Percentiles rank a stretch among this genome's conserved stretches.
Evolutionary conservation across 2,888 invertebrate genomes (phyloP).

Genomic region (Nebria brevicollis): DNA sequence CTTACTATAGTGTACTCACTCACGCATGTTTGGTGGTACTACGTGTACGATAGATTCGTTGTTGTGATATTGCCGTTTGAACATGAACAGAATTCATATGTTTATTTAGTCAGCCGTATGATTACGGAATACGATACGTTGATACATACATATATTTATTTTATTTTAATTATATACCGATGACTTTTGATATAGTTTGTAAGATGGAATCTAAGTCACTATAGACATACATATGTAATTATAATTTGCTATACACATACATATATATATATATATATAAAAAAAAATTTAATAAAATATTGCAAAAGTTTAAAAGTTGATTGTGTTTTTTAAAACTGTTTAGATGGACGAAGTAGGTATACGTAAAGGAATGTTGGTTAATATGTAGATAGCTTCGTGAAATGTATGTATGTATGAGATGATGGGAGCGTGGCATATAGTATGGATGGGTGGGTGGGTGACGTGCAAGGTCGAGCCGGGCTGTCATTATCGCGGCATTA

Average conservation of each 20-base stretch:
- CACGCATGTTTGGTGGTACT: neutral
- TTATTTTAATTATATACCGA: too few relatives aligned
- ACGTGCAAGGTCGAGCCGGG: constrained; percentile 62
- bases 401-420: constrained; percentile 45
- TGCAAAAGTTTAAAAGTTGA: too few relatives aligned
- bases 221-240: too few relatives aligned
- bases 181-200: too few relatives aligned
- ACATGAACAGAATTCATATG: constrained; percentile 23
- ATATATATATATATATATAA: too few relatives aligned
- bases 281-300: too few relatives aligned
- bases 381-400: constrained; percentile 35
- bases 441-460: constrained; percentile 39
- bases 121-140: neutral
- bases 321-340: too few relatives aligned
- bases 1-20: neutral
- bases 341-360: too few relatives aligned
- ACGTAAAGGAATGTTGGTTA: too few relatives aligned
- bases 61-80: constrained; percentile 26
- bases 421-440: constrained; percentile 42
- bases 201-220: too few relatives aligned
- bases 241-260: too few relatives aligned
- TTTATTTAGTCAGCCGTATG: neutral
- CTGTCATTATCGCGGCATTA: constrained; percentile 67
- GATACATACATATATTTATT: too few relatives aligned
- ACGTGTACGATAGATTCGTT: neutral